Evolutionary conservation across 2,797 vertebrate genomes (phyloP).

Genomic region (Emydoidea blandingii): DNA sequence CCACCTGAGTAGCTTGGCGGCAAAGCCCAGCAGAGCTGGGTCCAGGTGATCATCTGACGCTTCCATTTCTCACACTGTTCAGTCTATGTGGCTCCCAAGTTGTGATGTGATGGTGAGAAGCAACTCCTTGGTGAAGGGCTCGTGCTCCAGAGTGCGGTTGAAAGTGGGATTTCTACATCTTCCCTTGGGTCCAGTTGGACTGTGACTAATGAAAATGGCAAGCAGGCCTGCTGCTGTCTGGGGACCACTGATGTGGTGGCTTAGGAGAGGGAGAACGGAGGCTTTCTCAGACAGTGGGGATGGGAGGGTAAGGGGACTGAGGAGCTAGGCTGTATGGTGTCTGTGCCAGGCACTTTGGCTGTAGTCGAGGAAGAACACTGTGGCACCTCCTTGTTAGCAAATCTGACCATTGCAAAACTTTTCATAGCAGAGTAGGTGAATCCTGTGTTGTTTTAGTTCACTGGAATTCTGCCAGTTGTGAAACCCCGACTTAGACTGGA

Average conservation of each 20-base stretch:
- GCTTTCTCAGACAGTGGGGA: not conserved
- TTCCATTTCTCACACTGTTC: not conserved
- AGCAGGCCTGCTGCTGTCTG: not conserved
- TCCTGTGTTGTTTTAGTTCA: not conserved
- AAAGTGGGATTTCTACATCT: not conserved
- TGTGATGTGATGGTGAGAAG: not conserved
- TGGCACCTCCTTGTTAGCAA: fast-evolving
- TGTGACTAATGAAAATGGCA: not conserved
- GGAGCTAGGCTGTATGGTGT: fast-evolving
- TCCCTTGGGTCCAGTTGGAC: not conserved
- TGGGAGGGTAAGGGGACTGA: not conserved
- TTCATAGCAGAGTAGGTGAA: not conserved
- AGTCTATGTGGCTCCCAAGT: not conserved
- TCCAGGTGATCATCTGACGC: not conserved
- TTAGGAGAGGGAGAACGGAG: not conserved
- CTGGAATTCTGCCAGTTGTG: not conserved
- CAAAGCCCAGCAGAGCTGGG: not conserved
- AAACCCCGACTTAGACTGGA: fast-evolving
- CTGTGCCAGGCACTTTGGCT: not conserved
- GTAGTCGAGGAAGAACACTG: not conserved
- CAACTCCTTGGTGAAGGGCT: not conserved
- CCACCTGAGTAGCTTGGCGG: not conserved
- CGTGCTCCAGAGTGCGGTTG: fast-evolving
- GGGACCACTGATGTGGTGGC: not conserved
- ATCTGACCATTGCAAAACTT: not conserved